phyloP scores from a whole-genome alignment of 2,888 invertebrate species.

The Epistrophella euchroma region DNA sequence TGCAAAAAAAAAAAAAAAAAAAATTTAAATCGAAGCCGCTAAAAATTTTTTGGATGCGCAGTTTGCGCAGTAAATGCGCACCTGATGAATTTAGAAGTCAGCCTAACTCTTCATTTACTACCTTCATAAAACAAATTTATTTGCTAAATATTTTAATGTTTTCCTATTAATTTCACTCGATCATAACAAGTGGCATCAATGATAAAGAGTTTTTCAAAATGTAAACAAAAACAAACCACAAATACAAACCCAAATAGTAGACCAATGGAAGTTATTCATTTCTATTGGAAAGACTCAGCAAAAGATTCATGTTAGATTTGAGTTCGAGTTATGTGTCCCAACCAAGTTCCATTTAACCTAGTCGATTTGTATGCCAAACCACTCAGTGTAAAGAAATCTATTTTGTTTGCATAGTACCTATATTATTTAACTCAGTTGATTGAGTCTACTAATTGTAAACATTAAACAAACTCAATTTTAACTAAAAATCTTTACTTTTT shows the following conservation, averaged over 20 bases:
- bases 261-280: slow-evolving; percentile 50
- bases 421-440: neutral
- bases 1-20: too few species aligned
- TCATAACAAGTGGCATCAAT: neutral
- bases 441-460: slow-evolving; percentile 32
- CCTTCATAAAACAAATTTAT: too few species aligned
- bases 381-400: too few species aligned
- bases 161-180: too few species aligned
- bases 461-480: slow-evolving; percentile 57
- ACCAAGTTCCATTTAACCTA: too few species aligned
- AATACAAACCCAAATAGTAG: slow-evolving; percentile 48
- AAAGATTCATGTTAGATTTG: neutral
- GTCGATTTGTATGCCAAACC: too few species aligned
- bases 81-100: too few species aligned
- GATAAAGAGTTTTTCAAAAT: slow-evolving; percentile 53
- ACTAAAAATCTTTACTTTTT: neutral
- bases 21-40: too few species aligned
- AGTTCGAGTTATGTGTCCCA: neutral
- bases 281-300: slow-evolving; percentile 28
- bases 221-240: slow-evolving; percentile 72
- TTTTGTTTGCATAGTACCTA: neutral
- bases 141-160: too few species aligned
- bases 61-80: too few species aligned
- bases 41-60: too few species aligned
- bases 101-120: too few species aligned